Evolutionary conservation across 2,888 invertebrate genomes (phyloP).

Genomic region (Phytoseiulus persimilis): DNA sequence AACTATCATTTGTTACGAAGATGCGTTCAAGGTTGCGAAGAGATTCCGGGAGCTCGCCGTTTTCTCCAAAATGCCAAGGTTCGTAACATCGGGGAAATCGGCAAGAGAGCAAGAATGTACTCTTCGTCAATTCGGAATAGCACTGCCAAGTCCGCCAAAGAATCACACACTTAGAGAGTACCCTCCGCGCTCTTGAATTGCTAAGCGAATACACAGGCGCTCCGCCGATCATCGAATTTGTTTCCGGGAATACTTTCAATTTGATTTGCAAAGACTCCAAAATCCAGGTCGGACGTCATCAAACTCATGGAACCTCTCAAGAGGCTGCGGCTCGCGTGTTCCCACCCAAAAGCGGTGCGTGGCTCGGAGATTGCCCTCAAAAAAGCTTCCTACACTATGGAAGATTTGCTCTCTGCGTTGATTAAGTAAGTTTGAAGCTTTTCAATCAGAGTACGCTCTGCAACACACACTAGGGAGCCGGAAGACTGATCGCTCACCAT

Average conservation of each 20-base stretch:
- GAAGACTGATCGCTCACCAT: too few relatives aligned
- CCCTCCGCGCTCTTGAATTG: too few relatives aligned
- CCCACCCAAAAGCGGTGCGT: slow-evolving; percentile 60
- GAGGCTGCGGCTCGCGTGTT: slow-evolving; percentile 63
- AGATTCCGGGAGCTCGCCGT: not conserved
- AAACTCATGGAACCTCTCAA: slow-evolving; percentile 60
- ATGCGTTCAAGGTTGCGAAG: slow-evolving; percentile 49
- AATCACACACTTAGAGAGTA: not conserved
- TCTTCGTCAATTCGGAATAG: too few relatives aligned
- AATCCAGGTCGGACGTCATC: slow-evolving; percentile 14
- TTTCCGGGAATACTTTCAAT: not conserved
- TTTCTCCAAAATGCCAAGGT: not conserved
- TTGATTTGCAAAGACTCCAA: too few relatives aligned
- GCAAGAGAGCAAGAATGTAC: too few relatives aligned
- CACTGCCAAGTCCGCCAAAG: too few relatives aligned
- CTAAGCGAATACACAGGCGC: too few relatives aligned
- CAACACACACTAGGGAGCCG: too few relatives aligned
- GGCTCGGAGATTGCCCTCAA: slow-evolving; percentile 49
- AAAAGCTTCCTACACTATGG: slow-evolving; percentile 57
- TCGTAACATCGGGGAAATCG: slow-evolving; percentile 47
- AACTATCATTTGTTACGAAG: slow-evolving; percentile 54
- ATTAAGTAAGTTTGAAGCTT: slow-evolving; percentile 54
- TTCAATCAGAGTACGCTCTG: not conserved
- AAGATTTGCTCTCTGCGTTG: slow-evolving; percentile 61
- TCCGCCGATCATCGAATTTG: not conserved